These are phyloP conservation scores for Drosophila takahashii DNA, from an alignment of 1,140 invertebrate species.

Conservation along the genomic window DNA sequence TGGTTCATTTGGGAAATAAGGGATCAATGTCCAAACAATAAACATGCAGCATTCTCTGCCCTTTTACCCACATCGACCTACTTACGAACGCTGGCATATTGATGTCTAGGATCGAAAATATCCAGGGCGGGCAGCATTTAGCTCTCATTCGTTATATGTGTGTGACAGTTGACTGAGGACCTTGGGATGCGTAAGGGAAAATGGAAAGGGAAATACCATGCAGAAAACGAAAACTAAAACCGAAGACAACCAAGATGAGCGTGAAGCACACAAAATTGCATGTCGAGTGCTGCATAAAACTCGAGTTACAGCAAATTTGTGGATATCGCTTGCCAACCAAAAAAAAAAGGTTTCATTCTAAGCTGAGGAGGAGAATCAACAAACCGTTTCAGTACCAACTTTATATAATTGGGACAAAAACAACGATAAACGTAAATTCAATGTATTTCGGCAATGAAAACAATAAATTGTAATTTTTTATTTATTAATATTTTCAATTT, in stretches of 20 bases:
- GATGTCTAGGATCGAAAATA: conserved; percentile 61
- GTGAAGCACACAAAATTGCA: conserved; percentile 67
- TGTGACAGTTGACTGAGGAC: conserved; percentile 42
- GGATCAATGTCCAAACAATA: conserved; percentile 54
- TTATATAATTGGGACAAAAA: not conserved
- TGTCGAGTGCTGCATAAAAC: conserved; percentile 76
- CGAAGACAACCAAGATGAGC: conserved; percentile 52
- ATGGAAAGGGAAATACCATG: not conserved
- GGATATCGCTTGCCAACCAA: conserved; percentile 36
- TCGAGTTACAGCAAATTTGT: conserved; percentile 72
- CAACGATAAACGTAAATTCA: not conserved
- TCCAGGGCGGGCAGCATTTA: conserved; percentile 55
- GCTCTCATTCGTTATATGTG: conserved; percentile 57
- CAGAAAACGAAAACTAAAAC: conserved; percentile 52
- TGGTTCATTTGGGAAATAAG: conserved; percentile 34
- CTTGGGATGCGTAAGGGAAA: not conserved
- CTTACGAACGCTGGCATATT: conserved; percentile 56
- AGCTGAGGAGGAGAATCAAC: not conserved
- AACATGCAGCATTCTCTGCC: conserved; percentile 25
- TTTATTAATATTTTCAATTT: not conserved
- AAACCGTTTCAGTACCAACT: conserved; percentile 29
- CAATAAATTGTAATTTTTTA: not conserved
- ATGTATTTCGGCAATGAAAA: not conserved
- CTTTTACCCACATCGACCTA: conserved; percentile 45
- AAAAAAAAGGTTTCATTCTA: conserved; percentile 1